Conservation (phyloP, 2,888 invertebrate species). For the Microctonus aethiopoides region DNA sequence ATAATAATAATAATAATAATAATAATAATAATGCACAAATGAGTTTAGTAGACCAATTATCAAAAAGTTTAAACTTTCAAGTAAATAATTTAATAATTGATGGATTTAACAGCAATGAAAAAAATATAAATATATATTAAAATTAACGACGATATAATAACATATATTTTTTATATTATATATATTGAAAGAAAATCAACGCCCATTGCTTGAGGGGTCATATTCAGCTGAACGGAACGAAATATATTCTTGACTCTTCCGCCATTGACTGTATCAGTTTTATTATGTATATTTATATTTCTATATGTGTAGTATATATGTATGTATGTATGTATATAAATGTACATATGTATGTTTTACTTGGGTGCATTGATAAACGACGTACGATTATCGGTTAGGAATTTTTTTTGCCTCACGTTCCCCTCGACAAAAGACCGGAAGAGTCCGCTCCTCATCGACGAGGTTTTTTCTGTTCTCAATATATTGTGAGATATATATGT, state of each 20-base stretch:
- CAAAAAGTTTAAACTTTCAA: neutral
- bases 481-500: too few relatives aligned
- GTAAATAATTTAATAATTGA: neutral
- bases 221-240: slow-evolving; percentile 16
- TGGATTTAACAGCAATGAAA: neutral
- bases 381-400: slow-evolving; percentile 40
- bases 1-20: too few relatives aligned
- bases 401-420: slow-evolving; percentile 25
- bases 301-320: too few relatives aligned
- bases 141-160: neutral
- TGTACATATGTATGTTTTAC: slow-evolving; percentile 1
- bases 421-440: slow-evolving; percentile 40
- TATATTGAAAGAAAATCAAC: neutral
- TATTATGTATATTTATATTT: neutral
- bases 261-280: neutral
- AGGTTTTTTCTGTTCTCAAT: neutral
- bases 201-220: neutral
- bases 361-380: slow-evolving; percentile 42
- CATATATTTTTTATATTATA: neutral
- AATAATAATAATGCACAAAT: neutral
- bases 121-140: neutral
- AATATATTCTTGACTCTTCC: slow-evolving; percentile 12
- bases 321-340: neutral
- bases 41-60: neutral
- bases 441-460: slow-evolving; percentile 25